These are phyloP conservation scores for Eleutherodactylus coqui DNA, from an alignment of 2,797 vertebrate genomes.

Conservation along the genomic window DNA sequence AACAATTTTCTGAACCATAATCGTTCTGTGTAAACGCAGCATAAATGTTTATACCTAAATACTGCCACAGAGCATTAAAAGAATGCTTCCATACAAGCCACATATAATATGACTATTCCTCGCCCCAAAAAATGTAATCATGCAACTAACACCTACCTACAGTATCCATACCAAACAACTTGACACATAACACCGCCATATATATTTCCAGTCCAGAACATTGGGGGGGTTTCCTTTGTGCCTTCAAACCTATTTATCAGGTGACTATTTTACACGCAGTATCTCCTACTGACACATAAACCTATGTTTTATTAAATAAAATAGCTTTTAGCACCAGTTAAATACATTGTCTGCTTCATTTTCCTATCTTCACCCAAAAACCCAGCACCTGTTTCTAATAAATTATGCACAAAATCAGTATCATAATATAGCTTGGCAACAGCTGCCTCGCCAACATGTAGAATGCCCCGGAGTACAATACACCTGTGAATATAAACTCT, in stretches of 20 bases:
- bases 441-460: constrained; percentile 74
- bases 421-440: constrained; percentile 80
- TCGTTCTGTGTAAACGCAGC: no score
- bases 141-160: no score
- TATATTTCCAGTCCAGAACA: neutral
- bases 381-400: constrained; percentile 81
- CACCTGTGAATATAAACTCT: constrained; percentile 82
- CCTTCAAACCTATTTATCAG: neutral
- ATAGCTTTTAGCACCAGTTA: constrained; percentile 74
- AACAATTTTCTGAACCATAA: no score
- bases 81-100: no score
- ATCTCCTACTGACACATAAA: neutral
- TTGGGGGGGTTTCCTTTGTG: neutral
- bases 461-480: constrained; percentile 73
- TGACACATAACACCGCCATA: neutral
- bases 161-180: no score
- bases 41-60: no score
- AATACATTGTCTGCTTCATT: constrained; percentile 78
- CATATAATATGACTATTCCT: no score
- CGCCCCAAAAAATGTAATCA: no score
- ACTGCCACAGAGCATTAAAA: no score
- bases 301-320: neutral
- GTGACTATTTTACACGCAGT: neutral
- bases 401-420: constrained; percentile 75
- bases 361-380: constrained; percentile 78